Evolutionary conservation across 2,888 invertebrate species (phyloP).

Genomic region (Dicyrtomina minuta): DNA sequence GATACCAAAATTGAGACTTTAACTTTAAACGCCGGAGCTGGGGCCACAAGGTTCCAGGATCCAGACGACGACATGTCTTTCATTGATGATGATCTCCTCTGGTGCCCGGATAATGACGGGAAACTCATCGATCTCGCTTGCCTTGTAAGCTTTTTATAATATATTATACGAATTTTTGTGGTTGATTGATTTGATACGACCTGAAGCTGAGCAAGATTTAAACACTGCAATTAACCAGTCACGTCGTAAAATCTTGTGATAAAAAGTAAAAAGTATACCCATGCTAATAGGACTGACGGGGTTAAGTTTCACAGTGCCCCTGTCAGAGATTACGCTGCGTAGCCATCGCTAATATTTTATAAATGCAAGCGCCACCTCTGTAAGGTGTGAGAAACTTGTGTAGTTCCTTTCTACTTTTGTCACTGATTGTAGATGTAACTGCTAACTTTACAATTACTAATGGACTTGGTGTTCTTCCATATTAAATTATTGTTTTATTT

Average conservation of each 20-base stretch:
- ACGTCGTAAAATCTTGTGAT: neutral
- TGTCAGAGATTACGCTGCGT: too few relatives aligned
- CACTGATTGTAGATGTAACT: too few relatives aligned
- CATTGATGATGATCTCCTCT: slow-evolving; percentile 90
- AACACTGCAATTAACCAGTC: neutral
- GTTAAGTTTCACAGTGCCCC: too few relatives aligned
- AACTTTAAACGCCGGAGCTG: slow-evolving; percentile 33
- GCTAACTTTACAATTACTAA: too few relatives aligned
- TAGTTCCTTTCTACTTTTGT: too few relatives aligned
- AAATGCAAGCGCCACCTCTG: too few relatives aligned
- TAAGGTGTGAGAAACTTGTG: too few relatives aligned
- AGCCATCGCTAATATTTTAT: too few relatives aligned
- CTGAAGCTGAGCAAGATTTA: neutral
- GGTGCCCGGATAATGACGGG: slow-evolving; percentile 93
- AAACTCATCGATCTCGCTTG: slow-evolving; percentile 90
- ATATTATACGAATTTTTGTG: neutral
- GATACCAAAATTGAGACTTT: slow-evolving; percentile 45
- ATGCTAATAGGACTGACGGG: too few relatives aligned
- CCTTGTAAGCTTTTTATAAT: slow-evolving; percentile 65
- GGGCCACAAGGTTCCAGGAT: slow-evolving; percentile 56
- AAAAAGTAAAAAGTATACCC: too few relatives aligned
- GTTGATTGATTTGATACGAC: neutral
- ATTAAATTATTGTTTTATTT: too few relatives aligned
- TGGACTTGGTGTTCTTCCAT: too few relatives aligned
- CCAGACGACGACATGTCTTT: slow-evolving; percentile 79